Percentiles rank a stretch among this genome's conserved stretches.
These are phyloP conservation scores for Lynx canadensis DNA, from an alignment of 2,113 vertebrate genomes.

Conservation along the genomic window DNA sequence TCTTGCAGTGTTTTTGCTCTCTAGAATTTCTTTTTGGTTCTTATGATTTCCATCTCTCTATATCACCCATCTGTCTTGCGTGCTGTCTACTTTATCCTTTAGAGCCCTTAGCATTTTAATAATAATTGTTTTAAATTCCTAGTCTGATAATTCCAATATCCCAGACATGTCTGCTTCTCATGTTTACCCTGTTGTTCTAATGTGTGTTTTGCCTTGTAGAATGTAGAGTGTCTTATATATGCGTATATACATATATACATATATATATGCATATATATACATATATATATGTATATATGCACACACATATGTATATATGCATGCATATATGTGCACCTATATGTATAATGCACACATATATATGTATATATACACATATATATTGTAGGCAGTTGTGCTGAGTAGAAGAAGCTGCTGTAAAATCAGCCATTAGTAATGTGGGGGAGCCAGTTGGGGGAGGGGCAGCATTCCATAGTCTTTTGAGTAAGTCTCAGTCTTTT, in stretches of 20 bases:
- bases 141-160: not conserved
- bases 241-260: too few relatives aligned
- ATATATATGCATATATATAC: too few relatives aligned
- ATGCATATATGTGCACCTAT: too few relatives aligned
- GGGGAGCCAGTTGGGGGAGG: not conserved
- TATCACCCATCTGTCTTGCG: not conserved
- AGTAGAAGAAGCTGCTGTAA: not conserved
- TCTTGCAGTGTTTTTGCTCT: not conserved
- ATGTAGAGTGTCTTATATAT: not conserved
- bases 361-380: too few relatives aligned
- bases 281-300: too few relatives aligned
- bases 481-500: not conserved
- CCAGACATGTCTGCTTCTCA: not conserved
- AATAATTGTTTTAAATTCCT: not conserved
- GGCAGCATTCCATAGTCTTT: not conserved
- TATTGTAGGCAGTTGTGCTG: not conserved
- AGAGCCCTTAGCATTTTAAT: not conserved
- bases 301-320: too few relatives aligned
- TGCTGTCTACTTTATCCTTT: not conserved
- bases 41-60: not conserved
- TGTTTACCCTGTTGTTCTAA: not conserved
- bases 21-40: not conserved
- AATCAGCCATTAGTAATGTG: not conserved
- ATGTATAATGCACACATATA: too few relatives aligned
- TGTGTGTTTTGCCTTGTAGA: not conserved